These are phyloP conservation scores for Eulemur coronatus DNA, from an alignment of 2,797 vertebrate species.

Conservation along the genomic window DNA sequence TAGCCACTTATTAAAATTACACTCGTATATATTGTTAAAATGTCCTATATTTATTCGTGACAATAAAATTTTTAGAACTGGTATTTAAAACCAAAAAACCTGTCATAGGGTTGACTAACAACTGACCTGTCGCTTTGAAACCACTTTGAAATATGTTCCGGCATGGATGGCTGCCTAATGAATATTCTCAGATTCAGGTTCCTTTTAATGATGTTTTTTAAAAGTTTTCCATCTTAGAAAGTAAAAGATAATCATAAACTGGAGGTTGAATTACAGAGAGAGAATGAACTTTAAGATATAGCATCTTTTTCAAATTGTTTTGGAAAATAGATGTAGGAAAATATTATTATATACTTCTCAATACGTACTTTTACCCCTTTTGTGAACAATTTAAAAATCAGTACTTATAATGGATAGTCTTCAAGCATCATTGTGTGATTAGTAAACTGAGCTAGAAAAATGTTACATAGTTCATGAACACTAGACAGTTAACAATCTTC, in stretches of 20 bases:
- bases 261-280: background rate
- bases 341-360: background rate
- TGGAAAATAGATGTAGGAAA: background rate
- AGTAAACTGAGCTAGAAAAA: background rate
- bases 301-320: background rate
- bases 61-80: constrained; percentile 55
- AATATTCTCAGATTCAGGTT: constrained; percentile 9
- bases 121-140: constrained; percentile 40
- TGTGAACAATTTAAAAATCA: background rate
- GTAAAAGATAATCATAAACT: background rate
- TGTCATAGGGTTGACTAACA: constrained; percentile 32
- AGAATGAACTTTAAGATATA: background rate
- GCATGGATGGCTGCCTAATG: background rate
- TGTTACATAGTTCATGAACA: background rate
- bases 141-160: constrained; percentile 37
- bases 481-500: background rate
- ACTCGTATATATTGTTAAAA: constrained; percentile 45
- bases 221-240: background rate
- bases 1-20: constrained; percentile 65
- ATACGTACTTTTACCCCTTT: background rate
- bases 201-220: constrained; percentile 31
- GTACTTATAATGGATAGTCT: background rate
- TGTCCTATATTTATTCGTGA: constrained; percentile 62
- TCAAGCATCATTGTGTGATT: background rate
- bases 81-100: constrained; percentile 23